Evolutionary conservation across 2,113 vertebrate species (phyloP), one percentile per base, ranked within the genome.

Genomic region (Sapajus apella): DNA sequence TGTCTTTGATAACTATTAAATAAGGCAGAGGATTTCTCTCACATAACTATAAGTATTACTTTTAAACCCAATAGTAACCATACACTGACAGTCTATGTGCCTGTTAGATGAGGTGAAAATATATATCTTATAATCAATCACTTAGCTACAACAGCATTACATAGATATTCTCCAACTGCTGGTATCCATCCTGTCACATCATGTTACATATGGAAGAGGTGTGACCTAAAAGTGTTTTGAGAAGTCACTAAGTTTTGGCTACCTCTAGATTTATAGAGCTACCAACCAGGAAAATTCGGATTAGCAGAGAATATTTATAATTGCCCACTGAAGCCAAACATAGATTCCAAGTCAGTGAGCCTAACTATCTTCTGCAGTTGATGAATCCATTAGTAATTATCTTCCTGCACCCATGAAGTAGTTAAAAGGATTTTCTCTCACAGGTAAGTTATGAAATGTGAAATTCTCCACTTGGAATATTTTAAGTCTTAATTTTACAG

Each of bases 401-500:
- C 61, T 88, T 87, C 83, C 8, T 70, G 11, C 18, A 43, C 8
- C 47, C 32, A 56, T 43, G 35, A 61, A 52, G 25, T 35, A 50
- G 6, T 40, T 27, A 10, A 93, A 93, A 88, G 18, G 43, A 6
- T 21, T 64, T 92, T 83, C 35, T 37, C 61, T 80, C 9, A 50
- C 6, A 83, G 25, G 64, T 17, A 91, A 72, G 4, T 40, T 68
- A 84, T 3, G 6, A 14, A 81, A 16, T 25, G 52, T 70, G 20
- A 10, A 61, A 6, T 40, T 72, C 45, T 64, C 70, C 2, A 52
- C n/a, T 66, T 76, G 43, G 76, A 95, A 72, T 68, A 88, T 45
- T 43, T 61, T 76, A 72, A 92, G n/a, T 61, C 45, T 50, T 20
- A 87, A 86, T 70, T 96, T 91, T 72, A 93, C 12, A 89, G 18